These are phyloP conservation scores for Noctilio leporinus DNA, from an alignment of 2,113 vertebrate species.

Conservation along the genomic window DNA sequence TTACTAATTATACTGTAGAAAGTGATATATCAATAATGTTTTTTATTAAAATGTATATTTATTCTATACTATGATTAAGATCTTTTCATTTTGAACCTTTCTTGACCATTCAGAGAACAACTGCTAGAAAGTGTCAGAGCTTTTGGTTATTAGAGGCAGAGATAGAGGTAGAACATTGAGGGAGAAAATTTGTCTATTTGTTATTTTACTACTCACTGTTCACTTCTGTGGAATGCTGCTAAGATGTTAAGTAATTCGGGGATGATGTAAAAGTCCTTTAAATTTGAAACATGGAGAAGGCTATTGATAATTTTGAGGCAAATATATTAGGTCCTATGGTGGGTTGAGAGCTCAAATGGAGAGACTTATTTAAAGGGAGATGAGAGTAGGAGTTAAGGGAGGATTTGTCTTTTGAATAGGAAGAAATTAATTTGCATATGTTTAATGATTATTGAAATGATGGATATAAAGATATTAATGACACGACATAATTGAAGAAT, in stretches of 20 bases:
- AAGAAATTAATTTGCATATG: neutral
- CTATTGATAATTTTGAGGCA: neutral
- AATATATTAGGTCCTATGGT: neutral
- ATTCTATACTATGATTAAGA: neutral
- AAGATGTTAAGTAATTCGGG: neutral
- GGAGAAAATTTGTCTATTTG: neutral
- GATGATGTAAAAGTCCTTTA: neutral
- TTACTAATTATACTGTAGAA: neutral
- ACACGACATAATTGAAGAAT: neutral
- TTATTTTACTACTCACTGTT: neutral
- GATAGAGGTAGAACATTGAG: rapidly evolving
- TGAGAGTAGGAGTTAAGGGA: neutral
- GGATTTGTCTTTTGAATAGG: neutral
- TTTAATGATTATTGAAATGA: neutral
- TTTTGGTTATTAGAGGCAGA: neutral
- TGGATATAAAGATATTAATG: neutral
- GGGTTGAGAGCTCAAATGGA: rapidly evolving
- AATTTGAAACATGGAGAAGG: neutral
- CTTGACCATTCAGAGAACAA: neutral
- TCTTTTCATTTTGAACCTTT: neutral
- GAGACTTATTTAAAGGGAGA: neutral
- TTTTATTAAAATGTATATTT: neutral
- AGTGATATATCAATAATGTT: neutral
- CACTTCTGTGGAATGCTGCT: neutral
- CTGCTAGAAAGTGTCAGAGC: neutral